phyloP scores from a whole-genome alignment of 2,888 invertebrate species.

The Ligdia adustata region DNA sequence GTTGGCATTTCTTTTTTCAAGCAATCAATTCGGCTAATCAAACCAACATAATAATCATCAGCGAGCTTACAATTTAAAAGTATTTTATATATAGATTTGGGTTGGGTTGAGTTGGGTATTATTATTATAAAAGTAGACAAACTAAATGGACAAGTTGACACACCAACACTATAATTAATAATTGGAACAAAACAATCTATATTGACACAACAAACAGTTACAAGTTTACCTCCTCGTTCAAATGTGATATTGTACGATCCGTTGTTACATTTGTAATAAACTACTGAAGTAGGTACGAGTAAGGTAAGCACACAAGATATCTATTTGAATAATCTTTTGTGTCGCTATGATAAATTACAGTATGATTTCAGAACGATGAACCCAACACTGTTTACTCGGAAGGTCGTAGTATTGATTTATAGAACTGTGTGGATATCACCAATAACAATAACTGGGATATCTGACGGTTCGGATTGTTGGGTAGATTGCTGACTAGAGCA shows the following conservation, averaged over 20 bases:
- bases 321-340: slow-evolving; percentile 31
- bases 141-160: too few species aligned
- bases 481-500: slow-evolving; percentile 1
- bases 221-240: slow-evolving; percentile 3
- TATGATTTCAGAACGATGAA: slow-evolving; percentile 29
- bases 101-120: too few species aligned
- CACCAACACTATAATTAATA: too few species aligned
- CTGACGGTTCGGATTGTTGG: slow-evolving; percentile 8
- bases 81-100: too few species aligned
- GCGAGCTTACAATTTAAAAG: too few species aligned
- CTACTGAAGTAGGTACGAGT: slow-evolving; percentile 19
- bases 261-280: slow-evolving; percentile 17
- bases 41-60: too few species aligned
- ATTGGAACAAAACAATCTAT: slow-evolving; percentile 2
- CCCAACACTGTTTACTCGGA: slow-evolving; percentile 25
- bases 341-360: slow-evolving; percentile 29
- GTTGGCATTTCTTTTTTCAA: too few species aligned
- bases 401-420: slow-evolving; percentile 31
- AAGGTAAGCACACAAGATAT: slow-evolving; percentile 25
- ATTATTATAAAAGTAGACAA: too few species aligned
- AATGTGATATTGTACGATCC: slow-evolving; percentile 6
- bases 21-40: too few species aligned
- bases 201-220: slow-evolving; percentile 6
- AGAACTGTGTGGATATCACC: slow-evolving; percentile 24
- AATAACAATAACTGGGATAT: slow-evolving; percentile 24